These are phyloP conservation scores for Drosophila nigrodunni DNA, from an alignment of 1,140 invertebrate genomes.

Conservation along the genomic window DNA sequence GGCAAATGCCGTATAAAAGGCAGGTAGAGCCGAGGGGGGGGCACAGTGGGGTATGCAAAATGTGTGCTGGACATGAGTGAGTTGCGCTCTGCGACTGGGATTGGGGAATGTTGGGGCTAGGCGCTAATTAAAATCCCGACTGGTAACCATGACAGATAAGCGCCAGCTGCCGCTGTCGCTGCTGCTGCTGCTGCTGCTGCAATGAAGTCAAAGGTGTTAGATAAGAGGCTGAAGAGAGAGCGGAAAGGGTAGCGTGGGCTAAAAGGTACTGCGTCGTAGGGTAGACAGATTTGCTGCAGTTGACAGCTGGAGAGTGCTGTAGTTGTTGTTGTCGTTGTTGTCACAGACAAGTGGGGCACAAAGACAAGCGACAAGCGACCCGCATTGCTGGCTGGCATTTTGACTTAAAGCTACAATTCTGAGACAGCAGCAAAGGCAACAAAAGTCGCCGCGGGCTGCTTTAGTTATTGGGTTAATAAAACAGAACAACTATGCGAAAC, in stretches of 20 bases:
- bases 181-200: slow-evolving; percentile 35
- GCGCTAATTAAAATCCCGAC: slow-evolving; percentile 75
- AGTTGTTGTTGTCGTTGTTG: slow-evolving; percentile 25
- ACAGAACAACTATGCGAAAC: slow-evolving; percentile 50
- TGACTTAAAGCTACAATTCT: slow-evolving; percentile 55
- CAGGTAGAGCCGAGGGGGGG: no score
- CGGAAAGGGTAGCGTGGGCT: background rate
- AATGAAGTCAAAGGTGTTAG: slow-evolving; percentile 78
- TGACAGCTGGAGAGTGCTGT: slow-evolving; percentile 42
- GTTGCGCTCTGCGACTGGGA: background rate
- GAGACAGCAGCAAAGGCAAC: slow-evolving; percentile 14
- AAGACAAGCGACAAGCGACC: slow-evolving; percentile 60
- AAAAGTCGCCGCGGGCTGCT: slow-evolving; percentile 48
- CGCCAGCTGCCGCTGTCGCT: slow-evolving; percentile 40
- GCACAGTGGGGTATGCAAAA: slow-evolving; percentile 36
- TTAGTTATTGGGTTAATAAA: slow-evolving; percentile 81
- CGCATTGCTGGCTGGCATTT: slow-evolving; percentile 73
- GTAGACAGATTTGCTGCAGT: slow-evolving; percentile 50
- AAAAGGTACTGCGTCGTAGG: background rate
- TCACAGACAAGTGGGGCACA: slow-evolving; percentile 61
- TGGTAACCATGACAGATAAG: slow-evolving; percentile 76
- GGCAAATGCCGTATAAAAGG: slow-evolving; percentile 66
- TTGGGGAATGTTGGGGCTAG: slow-evolving; percentile 22
- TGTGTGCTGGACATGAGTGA: slow-evolving; percentile 57
- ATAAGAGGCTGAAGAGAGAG: slow-evolving; percentile 53